phyloP scores from a whole-genome alignment of 2,888 invertebrate species.

The Zootermopsis nevadensis region DNA sequence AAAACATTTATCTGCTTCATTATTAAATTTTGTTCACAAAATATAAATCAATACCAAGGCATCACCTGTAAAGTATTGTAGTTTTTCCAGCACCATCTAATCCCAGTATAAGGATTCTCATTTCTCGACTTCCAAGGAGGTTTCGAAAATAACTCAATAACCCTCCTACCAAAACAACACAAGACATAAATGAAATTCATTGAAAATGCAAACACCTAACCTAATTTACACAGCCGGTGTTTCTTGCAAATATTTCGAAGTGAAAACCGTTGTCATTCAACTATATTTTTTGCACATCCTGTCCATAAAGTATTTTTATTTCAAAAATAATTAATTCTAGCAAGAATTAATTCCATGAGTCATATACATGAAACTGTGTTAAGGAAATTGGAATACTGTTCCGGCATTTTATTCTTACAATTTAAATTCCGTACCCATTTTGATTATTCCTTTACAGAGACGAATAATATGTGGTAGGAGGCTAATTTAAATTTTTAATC shows the following conservation, averaged over 20 bases:
- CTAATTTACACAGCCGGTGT: background rate
- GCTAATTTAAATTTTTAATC: conserved; percentile 13
- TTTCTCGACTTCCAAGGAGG: conserved; percentile 95
- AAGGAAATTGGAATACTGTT: background rate
- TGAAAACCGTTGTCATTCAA: too few relatives aligned
- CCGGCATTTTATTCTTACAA: background rate
- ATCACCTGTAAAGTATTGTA: conserved; percentile 90
- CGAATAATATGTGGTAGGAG: background rate
- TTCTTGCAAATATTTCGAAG: background rate
- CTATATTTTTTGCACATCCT: background rate
- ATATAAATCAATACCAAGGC: background rate
- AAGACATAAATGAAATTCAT: background rate
- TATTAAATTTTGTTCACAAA: background rate
- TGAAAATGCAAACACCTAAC: background rate
- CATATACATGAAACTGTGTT: background rate
- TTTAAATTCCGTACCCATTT: conserved; percentile 35
- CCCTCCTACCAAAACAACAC: conserved; percentile 75
- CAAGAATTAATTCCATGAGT: background rate
- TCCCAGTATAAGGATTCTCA: conserved; percentile 97
- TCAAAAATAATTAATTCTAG: background rate
- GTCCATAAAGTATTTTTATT: background rate
- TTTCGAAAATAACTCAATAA: conserved; percentile 96
- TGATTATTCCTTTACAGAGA: background rate
- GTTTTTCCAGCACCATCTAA: conserved; percentile 99
- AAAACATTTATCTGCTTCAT: too few relatives aligned